Evolutionary conservation across 2,888 invertebrate species (phyloP).

Genomic region (Acleris literana): DNA sequence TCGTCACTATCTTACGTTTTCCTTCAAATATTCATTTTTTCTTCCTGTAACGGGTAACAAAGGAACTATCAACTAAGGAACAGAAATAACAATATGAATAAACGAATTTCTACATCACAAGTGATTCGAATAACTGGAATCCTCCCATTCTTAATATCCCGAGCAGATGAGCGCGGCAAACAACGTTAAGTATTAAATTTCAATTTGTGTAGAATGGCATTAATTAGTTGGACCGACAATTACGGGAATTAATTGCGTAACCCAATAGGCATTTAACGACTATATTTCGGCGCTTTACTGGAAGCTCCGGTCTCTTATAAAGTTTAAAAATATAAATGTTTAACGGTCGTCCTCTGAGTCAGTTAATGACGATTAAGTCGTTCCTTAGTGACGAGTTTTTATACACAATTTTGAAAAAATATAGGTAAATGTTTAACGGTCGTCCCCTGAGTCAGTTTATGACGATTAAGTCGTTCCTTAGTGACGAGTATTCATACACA

Average conservation of each 20-base stretch:
- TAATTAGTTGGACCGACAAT: constrained; percentile 70
- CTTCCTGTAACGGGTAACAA: too few relatives aligned
- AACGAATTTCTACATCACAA: not conserved
- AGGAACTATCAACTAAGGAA: not conserved
- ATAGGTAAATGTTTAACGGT: too few relatives aligned
- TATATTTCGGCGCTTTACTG: constrained; percentile 1
- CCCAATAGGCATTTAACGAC: constrained; percentile 71
- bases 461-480: too few relatives aligned
- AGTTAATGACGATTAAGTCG: too few relatives aligned
- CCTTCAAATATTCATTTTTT: not conserved
- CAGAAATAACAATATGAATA: not conserved
- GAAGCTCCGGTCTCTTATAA: too few relatives aligned
- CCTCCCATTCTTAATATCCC: not conserved
- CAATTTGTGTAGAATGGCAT: constrained; percentile 64
- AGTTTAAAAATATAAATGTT: too few relatives aligned
- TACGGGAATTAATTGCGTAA: constrained; percentile 76
- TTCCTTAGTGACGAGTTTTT: too few relatives aligned
- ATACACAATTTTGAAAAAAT: too few relatives aligned
- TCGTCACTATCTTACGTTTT: not conserved
- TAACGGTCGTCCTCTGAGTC: too few relatives aligned
- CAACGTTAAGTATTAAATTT: constrained; percentile 69
- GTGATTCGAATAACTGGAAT: too few relatives aligned
- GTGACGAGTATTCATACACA: too few relatives aligned
- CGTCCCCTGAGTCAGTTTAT: too few relatives aligned
- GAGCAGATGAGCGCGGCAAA: constrained; percentile 42